These are phyloP conservation scores for Paramormyrops hopkinsi DNA, from an alignment of 2,797 vertebrate species.

Conservation along the genomic window DNA sequence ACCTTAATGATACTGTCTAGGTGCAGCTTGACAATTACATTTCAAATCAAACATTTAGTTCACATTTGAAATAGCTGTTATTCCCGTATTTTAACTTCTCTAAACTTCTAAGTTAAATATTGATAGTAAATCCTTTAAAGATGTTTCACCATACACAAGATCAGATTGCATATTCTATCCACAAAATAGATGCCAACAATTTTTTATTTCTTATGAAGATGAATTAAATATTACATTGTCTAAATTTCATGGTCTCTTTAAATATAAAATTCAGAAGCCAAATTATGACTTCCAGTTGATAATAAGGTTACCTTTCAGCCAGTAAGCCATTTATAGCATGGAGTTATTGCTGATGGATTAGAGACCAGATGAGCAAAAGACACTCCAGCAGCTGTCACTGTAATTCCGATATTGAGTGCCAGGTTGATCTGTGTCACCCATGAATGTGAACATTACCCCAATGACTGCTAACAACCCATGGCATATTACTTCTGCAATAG, in stretches of 20 bases:
- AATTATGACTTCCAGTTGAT: background rate
- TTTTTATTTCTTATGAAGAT: background rate
- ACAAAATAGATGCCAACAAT: background rate
- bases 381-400: conserved; percentile 67
- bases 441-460: conserved; percentile 56
- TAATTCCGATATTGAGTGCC: conserved; percentile 68
- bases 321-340: background rate
- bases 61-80: background rate
- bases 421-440: conserved; percentile 61
- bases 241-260: background rate
- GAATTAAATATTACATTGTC: background rate
- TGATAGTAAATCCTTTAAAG: background rate
- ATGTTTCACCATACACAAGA: background rate
- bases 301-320: background rate
- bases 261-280: background rate
- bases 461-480: conserved; percentile 53
- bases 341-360: conserved; percentile 24
- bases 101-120: background rate
- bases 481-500: conserved; percentile 46
- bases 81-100: background rate
- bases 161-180: background rate
- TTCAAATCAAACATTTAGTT: background rate
- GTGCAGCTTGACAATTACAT: background rate
- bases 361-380: conserved; percentile 50
- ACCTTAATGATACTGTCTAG: background rate